These are phyloP conservation scores for Ennomos erosarius DNA, from an alignment of 2,888 invertebrate genomes.

Conservation along the genomic window DNA sequence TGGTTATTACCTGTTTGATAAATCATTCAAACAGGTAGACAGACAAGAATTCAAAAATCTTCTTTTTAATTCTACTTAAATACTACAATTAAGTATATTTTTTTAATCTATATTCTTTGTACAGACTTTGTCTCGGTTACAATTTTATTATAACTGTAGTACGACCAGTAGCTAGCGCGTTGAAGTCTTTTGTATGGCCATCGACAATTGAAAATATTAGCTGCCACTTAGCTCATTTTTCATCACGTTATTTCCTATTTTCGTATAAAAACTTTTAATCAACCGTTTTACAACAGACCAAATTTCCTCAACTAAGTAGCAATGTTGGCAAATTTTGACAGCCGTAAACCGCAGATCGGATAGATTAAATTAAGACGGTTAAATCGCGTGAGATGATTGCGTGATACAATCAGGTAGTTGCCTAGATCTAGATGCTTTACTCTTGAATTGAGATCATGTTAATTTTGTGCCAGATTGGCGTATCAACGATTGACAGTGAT, in stretches of 20 bases:
- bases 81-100: too few species aligned
- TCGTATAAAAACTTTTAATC: background rate
- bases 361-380: slow-evolving; percentile 7
- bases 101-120: too few species aligned
- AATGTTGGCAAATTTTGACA: slow-evolving; percentile 13
- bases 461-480: slow-evolving; percentile 14
- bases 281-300: slow-evolving; percentile 6
- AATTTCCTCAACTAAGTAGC: slow-evolving; percentile 13
- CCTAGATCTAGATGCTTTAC: slow-evolving; percentile 10
- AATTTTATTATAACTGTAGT: too few species aligned
- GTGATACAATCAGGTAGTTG: slow-evolving; percentile 13
- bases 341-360: slow-evolving; percentile 7
- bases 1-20: too few species aligned
- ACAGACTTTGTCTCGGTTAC: too few species aligned
- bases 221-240: background rate
- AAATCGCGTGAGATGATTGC: slow-evolving; percentile 24
- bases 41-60: too few species aligned
- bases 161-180: slow-evolving; percentile 9
- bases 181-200: slow-evolving; percentile 25
- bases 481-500: background rate
- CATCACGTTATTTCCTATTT: background rate
- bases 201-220: too few species aligned
- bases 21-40: too few species aligned
- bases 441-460: slow-evolving; percentile 13
- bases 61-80: too few species aligned